Base-by-base conservation (phyloP, 2,113 vertebrate species). In the Melierax canorus region DNA sequence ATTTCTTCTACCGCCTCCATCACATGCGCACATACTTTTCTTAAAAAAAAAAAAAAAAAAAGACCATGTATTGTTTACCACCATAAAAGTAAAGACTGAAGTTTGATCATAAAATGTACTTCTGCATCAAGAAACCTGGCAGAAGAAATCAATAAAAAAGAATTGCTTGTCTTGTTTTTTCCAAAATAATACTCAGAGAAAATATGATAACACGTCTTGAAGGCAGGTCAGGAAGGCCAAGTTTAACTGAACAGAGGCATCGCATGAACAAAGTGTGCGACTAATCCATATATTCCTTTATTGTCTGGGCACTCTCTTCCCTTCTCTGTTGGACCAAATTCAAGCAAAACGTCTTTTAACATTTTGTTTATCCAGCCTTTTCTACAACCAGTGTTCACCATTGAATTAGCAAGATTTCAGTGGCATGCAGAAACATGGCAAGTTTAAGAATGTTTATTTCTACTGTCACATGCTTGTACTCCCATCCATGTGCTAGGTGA, bases 91-190 rank as follows among this genome's bases (percentile, higher is more conserved):
- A 43, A 74, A 94, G 90, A 38, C 83, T 83, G 88, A 79, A 64
- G 90, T 90, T 96, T 95, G 95, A 95, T 97, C 96, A 71, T 96
- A 96, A 98, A 97, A 91, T 38, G 34, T 36, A 66, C 90, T 94
- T 97, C 96, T 97, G 94, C 97, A 93, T 97, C 89, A 94, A 92
- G 93, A 94, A 94, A 71, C 60, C 88, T 80, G 94, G 93, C 86
- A 92, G 95, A 91, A 86, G 59, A 90, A 94, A 97, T 97, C 97
- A 94, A 97, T 98, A 97, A 95, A 97, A 96, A 96, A 92, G 86
- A 86, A 94, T 92, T 94, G 93, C 94, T 97, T 91, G 94, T 95
- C 94, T 93, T 94, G 46, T 58, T 82, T 69, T 89, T 79, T 67
- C 66, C 81, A 90, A 90, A 97, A 97, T 90, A 85, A 84, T 75